A percentile compares a stretch with the other conserved stretches of the same genome.
These are phyloP conservation scores for Rana temporaria DNA, from an alignment of 2,113 vertebrate species.

Conservation along the genomic window DNA sequence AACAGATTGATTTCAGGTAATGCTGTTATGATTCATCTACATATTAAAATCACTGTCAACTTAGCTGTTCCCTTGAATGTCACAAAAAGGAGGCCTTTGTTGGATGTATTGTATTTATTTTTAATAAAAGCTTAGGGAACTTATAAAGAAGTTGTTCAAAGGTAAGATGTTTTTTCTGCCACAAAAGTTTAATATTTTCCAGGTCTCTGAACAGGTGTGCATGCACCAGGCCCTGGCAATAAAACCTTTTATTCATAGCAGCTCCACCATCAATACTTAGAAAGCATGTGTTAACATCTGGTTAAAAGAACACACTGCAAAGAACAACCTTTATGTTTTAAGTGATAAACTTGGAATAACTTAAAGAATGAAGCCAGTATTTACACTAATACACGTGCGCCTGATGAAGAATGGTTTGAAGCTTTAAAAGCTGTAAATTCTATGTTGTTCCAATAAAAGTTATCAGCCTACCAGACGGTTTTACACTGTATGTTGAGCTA, in stretches of 20 bases:
- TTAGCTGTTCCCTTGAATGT: slow-evolving; percentile 13
- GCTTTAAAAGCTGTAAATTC: slow-evolving; percentile 35
- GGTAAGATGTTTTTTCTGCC: slow-evolving; percentile 31
- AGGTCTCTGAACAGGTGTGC: slow-evolving; percentile 38
- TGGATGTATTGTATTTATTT: slow-evolving; percentile 27
- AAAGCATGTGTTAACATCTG: slow-evolving; percentile 45
- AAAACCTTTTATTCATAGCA: slow-evolving; percentile 30
- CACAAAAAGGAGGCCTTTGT: background rate
- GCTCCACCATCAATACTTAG: slow-evolving; percentile 41
- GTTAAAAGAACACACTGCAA: slow-evolving; percentile 22
- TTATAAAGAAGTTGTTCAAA: slow-evolving; percentile 35
- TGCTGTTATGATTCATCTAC: slow-evolving; percentile 45
- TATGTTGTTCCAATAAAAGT: slow-evolving; percentile 43
- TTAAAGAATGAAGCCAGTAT: slow-evolving; percentile 38
- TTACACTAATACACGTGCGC: slow-evolving; percentile 34
- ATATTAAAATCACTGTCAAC: slow-evolving; percentile 53
- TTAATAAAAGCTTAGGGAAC: slow-evolving; percentile 37
- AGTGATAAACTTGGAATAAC: slow-evolving; percentile 37
- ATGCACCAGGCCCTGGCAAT: slow-evolving; percentile 17
- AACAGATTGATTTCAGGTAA: slow-evolving; percentile 55
- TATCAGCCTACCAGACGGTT: slow-evolving; percentile 42
- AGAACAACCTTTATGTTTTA: slow-evolving; percentile 35
- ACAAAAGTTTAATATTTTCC: slow-evolving; percentile 20
- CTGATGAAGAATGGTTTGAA: slow-evolving; percentile 34
- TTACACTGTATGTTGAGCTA: slow-evolving; percentile 19